These are phyloP conservation scores for Romanogobio albipinnatus DNA, from an alignment of 2,113 vertebrate species.

Conservation along the genomic window DNA sequence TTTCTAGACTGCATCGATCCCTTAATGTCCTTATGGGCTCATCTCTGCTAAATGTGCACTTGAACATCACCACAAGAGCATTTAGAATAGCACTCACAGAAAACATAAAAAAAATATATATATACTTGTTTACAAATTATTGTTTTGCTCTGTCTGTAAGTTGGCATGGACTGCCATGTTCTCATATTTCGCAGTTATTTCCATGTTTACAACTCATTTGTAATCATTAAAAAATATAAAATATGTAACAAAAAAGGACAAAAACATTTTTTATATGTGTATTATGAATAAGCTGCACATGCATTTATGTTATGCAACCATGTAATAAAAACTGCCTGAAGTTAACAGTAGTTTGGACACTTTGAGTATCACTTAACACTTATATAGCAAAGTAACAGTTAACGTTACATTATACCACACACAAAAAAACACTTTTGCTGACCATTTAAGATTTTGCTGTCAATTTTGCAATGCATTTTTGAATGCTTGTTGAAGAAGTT, in stretches of 20 bases:
- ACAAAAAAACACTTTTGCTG: not conserved
- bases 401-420: not conserved
- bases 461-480: not conserved
- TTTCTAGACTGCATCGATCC: slow-evolving; percentile 69
- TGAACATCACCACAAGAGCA: not conserved
- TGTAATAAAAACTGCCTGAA: slow-evolving; percentile 17
- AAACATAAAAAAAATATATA: too few relatives aligned
- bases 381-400: not conserved
- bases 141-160: slow-evolving; percentile 23
- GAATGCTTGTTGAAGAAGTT: not conserved
- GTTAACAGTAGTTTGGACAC: not conserved
- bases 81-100: not conserved
- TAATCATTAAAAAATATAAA: slow-evolving; percentile 6
- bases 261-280: not conserved
- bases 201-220: not conserved
- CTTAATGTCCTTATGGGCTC: not conserved
- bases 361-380: not conserved
- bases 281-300: not conserved
- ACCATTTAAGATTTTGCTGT: not conserved
- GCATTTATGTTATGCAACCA: not conserved
- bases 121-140: not conserved
- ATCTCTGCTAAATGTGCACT: not conserved
- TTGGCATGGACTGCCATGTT: slow-evolving; percentile 27
- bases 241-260: not conserved
- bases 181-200: not conserved